These are phyloP conservation scores for Neodiprion virginianus DNA, from an alignment of 1,140 invertebrate species.

Conservation along the genomic window DNA sequence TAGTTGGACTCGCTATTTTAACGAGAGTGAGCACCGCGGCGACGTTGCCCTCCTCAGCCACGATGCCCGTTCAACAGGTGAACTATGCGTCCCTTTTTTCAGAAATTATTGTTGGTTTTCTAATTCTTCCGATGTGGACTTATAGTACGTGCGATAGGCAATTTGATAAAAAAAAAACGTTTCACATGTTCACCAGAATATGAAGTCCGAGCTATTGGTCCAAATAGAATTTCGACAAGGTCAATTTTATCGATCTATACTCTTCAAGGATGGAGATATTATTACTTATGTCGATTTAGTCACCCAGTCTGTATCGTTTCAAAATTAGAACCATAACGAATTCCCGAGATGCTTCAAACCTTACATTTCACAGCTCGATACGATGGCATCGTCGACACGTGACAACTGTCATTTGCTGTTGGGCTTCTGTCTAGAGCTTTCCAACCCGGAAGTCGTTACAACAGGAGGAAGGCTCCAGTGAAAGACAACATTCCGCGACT, in stretches of 20 bases:
- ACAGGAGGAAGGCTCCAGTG: neutral
- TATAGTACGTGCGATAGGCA: too few relatives aligned
- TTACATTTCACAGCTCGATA: neutral
- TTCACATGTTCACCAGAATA: too few relatives aligned
- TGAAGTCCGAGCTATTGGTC: too few relatives aligned
- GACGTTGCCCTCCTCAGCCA: neutral
- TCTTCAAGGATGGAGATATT: too few relatives aligned
- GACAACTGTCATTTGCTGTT: neutral
- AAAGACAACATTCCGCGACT: too few relatives aligned
- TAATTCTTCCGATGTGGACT: too few relatives aligned
- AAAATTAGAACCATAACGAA: neutral
- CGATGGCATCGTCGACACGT: neutral
- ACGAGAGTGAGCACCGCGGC: neutral
- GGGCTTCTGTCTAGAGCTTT: neutral
- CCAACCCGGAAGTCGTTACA: slow-evolving; percentile 6
- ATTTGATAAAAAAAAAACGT: too few relatives aligned
- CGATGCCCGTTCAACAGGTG: neutral
- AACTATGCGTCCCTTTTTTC: neutral
- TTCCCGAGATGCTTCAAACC: neutral
- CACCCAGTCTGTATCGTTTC: neutral
- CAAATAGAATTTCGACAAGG: neutral
- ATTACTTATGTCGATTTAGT: neutral
- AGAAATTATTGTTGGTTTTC: too few relatives aligned
- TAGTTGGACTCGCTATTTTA: slow-evolving; percentile 16
- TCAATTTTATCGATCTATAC: neutral